Evolutionary conservation across 2,888 invertebrate genomes (phyloP), one percentile per base, ranked within the genome.

Genomic region (Drosophila mimetica): DNA sequence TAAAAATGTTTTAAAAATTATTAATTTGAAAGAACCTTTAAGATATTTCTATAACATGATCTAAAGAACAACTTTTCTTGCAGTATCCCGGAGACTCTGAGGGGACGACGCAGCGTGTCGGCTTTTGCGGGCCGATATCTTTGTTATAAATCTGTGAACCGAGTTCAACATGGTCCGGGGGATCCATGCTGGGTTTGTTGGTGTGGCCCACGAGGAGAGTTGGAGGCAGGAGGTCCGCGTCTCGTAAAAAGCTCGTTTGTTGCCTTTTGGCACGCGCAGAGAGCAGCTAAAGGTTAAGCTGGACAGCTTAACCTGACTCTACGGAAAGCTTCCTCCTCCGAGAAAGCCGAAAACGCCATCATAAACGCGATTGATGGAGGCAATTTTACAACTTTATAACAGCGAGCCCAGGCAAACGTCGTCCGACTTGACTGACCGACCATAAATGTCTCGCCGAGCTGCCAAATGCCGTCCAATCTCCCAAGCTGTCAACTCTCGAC

Each of bases 71-170:
- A 8, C 1, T 4, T 52, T 63, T 41, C n/a, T 39, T 39, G 5
- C 46, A 36, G 54, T 63, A 39, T 18, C 34, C 34, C 30, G 20
- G 30, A 32, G 39, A 39, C 58, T 36, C 42, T 42, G 46, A 16
- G 51, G 36, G 64, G 71, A 41, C 58, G 87, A 71, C 75, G 74
- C 86, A 83, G 86, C 88, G 79, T 85, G 88, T 85, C 78, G 87
- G 81, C 85, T 71, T 76, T 76, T 64, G 72, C 78, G 41, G 64
- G 55, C 81, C 84, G 78, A 88, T 90, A 90, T 90, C 90, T 89
- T 84, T 86, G 90, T 90, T 90, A 90, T 89, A 90, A 90, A 90
- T 90, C 89, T 90, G 89, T 81, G 79, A 80, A 75, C 76, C 72
- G 71, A 75, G 86, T 77, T 83, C 88, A 76, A 87, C 88, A 81